Percentiles rank a stretch among this genome's conserved stretches.
These are phyloP conservation scores for Drosophila neotestacea DNA, from an alignment of 2,888 invertebrate genomes.

Conservation along the genomic window DNA sequence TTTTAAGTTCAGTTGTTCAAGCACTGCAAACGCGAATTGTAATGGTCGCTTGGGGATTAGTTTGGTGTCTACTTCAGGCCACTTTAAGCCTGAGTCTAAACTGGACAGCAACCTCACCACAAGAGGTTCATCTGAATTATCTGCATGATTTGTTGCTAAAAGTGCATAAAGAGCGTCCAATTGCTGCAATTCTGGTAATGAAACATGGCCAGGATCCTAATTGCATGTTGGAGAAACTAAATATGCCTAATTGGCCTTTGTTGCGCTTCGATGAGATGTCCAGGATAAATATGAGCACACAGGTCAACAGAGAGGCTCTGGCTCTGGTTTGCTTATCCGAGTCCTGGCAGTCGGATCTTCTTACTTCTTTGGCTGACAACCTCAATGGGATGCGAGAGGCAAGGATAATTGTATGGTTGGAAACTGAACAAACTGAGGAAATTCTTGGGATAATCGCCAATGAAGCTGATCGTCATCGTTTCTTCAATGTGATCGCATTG, in stretches of 20 bases:
- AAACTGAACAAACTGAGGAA: fast-evolving
- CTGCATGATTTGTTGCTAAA: conserved; percentile 37
- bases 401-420: conserved; percentile 52
- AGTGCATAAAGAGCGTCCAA: conserved; percentile 36
- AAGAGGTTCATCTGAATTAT: neutral
- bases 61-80: conserved; percentile 18
- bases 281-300: conserved; percentile 7
- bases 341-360: conserved; percentile 25
- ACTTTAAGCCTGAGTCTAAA: neutral
- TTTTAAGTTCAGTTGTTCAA: conserved; percentile 22
- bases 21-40: conserved; percentile 4
- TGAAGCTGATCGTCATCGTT: conserved; percentile 19
- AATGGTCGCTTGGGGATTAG: conserved; percentile 30
- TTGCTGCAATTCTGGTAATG: conserved; percentile 43
- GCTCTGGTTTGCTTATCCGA: conserved; percentile 44
- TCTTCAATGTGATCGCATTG: conserved; percentile 40
- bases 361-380: conserved; percentile 37
- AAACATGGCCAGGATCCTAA: conserved; percentile 22
- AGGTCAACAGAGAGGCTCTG: conserved; percentile 7
- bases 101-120: neutral
- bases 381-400: conserved; percentile 44
- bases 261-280: conserved; percentile 40
- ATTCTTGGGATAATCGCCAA: neutral
- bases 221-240: conserved; percentile 31
- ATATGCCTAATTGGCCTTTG: conserved; percentile 34